Evolutionary conservation across 1,140 invertebrate genomes (phyloP), one percentile per base, ranked within the genome.

Genomic region (Plodia interpunctella): DNA sequence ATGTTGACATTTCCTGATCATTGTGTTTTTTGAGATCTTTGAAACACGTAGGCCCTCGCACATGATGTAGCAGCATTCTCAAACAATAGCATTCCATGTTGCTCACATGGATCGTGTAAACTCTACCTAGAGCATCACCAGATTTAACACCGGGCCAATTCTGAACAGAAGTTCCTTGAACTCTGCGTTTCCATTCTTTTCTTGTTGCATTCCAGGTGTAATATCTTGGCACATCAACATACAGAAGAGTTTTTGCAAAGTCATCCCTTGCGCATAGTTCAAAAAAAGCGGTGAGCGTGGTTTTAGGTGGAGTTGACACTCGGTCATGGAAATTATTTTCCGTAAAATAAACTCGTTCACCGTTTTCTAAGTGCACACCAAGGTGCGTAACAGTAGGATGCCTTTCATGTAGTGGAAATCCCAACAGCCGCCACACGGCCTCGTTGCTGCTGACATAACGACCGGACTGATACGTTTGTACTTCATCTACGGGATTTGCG

Each of bases 201-300:
- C 59, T 65, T 38, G 13, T 25, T 59, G 25, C 28, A 50, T 66
- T 51, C 55, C 55, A 63, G 11, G 57, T 60, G 20, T 66, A 74
- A 58, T 72, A 75, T n/a, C 59, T 11, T 0, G 66, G 66, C 30
- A 74, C 64, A 44, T 74, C 30, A 59, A 59, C 63, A 38, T 69
- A 75, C 0, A 68, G 21, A 60, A 72, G 59, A 18, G 68, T 68
- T 71, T 61, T 59, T 61, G 71, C 68, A 66, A 74, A 70, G 13
- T 66, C 62, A 57, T 74, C 66, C 30, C 1, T 66, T 50, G 30
- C 60, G 68, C 64, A 75, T 35, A 63, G 75, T 59, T 78, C 83
- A 77, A 71, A 72, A 68, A 70, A 76, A 44, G 59, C 76, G 57
- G 35, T 82, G 55, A 75, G 78, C 75, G 63, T 84, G 20, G 52